Conservation (phyloP, 2,797 vertebrate species). For the Lateolabrax maculatus region DNA sequence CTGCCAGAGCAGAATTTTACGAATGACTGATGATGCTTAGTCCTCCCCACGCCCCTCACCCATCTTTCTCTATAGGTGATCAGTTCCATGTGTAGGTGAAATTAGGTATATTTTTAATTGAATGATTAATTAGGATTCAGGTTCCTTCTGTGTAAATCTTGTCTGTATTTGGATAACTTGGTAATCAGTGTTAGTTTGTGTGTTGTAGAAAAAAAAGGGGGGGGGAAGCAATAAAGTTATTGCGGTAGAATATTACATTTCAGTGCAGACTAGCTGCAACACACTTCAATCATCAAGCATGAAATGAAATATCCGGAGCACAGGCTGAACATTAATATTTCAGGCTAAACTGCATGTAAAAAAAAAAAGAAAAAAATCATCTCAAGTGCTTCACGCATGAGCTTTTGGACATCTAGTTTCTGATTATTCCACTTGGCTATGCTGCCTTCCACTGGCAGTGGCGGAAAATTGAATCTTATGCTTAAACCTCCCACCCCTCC, state of each 20-base stretch:
- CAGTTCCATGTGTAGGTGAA: background rate
- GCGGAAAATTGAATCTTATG: background rate
- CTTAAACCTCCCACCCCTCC: too few relatives aligned
- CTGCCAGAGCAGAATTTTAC: background rate
- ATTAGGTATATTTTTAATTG: too few relatives aligned
- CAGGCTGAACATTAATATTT: background rate
- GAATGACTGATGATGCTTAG: background rate
- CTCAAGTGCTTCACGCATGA: constrained; percentile 9
- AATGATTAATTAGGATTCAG: background rate
- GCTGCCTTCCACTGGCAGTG: background rate
- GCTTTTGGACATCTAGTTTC: constrained; percentile 20
- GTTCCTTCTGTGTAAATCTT: background rate
- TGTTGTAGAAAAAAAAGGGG: background rate
- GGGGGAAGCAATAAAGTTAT: background rate
- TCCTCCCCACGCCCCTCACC: too few relatives aligned
- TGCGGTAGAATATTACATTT: background rate
- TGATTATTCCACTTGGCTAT: constrained; percentile 32
- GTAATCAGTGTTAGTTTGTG: background rate
- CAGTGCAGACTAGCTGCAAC: constrained; percentile 1
- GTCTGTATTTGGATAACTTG: background rate
- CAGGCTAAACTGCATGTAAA: background rate
- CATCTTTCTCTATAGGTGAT: background rate
- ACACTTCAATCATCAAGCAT: constrained; percentile 23
- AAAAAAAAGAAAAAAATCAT: too few relatives aligned
- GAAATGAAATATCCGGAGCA: background rate